Base-by-base conservation (phyloP, 1,140 invertebrate genomes). In the Thaumetopoea pityocampa region DNA sequence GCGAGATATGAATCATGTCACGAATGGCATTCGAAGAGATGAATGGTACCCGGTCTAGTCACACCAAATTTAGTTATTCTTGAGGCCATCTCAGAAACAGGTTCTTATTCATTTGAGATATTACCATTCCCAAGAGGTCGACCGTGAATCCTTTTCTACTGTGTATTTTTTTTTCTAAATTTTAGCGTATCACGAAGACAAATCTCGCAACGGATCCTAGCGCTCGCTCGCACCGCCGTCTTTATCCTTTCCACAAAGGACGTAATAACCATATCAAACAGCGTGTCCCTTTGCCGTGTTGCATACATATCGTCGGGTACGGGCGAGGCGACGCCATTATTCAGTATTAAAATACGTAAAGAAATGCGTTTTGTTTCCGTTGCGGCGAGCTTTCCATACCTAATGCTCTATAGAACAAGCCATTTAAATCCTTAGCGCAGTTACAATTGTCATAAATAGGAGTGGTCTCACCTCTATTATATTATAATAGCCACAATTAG, bases 211-310 rank as follows among this genome's bases (percentile, higher is more conserved):
- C 42, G 58, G 53, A 60, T 69, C 65, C 60, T 63, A 64, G 55
- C 35, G 38, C 36, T 15, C 22, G 50, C 62, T 73, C 62, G 64
- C 68, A 67, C 63, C 67, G 67, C 59, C 58, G 71, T 52, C 68
- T 67, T 67, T 70, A 74, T 73, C 61, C 60, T 57, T 59, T 49
- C 65, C 57, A 76, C 76, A 83, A 83, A 80, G 74, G 63, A 76
- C 61, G 74, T 83, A 80, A 83, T 80, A 80, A 79, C 76, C 79
- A 83, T 79, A 81, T 83, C 79, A 83, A 80, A 77, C 72, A 62
- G 72, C 65, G 64, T 73, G 71, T 78, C 73, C 76, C 70, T 79
- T 70, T 60, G 67, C 76, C 54, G 71, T 42, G 63, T 51, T 67
- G 78, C 73, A 82, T 82, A 82, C 78, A 77, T 78, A 82, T 79